A percentile compares a stretch with the other conserved stretches of the same genome.
Evolutionary conservation across 2,113 vertebrate genomes (phyloP).

Genomic region (Pipra filicauda): DNA sequence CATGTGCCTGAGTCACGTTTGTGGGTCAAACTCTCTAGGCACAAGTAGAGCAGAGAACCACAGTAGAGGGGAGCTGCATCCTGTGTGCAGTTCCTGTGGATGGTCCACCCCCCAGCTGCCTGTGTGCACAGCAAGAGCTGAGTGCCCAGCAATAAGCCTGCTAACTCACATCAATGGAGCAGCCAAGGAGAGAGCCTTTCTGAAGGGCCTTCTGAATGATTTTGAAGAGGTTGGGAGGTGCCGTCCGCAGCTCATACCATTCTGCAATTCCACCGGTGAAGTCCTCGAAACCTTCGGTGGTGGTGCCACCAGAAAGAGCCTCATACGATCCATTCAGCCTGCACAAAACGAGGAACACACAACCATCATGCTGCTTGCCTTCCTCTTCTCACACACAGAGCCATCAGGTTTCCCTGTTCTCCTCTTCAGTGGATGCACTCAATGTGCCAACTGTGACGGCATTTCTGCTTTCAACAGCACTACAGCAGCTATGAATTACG

Average conservation of each 20-base stretch:
- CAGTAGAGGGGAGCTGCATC: neutral
- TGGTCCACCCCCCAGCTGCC: too few relatives aligned
- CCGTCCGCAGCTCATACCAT: slow-evolving; percentile 82
- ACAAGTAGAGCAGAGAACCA: neutral
- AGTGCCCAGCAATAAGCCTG: neutral
- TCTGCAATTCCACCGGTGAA: slow-evolving; percentile 94
- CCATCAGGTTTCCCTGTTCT: neutral
- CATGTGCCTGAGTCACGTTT: neutral
- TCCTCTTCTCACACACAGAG: neutral
- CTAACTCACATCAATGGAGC: slow-evolving; percentile 90
- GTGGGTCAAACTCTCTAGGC: neutral
- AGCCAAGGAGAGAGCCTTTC: slow-evolving; percentile 89
- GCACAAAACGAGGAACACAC: neutral
- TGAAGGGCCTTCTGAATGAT: slow-evolving; percentile 90
- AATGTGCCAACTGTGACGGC: neutral
- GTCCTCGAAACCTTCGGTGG: slow-evolving; percentile 94
- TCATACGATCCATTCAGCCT: slow-evolving; percentile 92
- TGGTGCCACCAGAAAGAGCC: slow-evolving; percentile 88
- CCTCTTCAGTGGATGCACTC: neutral
- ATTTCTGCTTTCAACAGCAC: neutral
- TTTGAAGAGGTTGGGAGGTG: slow-evolving; percentile 85
- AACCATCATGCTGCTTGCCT: neutral
- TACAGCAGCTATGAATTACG: neutral
- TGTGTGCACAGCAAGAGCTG: fast-evolving
- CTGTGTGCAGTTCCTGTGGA: neutral